Percentiles rank a stretch among this genome's conserved stretches.
Evolutionary conservation across 2,888 invertebrate species (phyloP).

Genomic region (Trichacis sp.): DNA sequence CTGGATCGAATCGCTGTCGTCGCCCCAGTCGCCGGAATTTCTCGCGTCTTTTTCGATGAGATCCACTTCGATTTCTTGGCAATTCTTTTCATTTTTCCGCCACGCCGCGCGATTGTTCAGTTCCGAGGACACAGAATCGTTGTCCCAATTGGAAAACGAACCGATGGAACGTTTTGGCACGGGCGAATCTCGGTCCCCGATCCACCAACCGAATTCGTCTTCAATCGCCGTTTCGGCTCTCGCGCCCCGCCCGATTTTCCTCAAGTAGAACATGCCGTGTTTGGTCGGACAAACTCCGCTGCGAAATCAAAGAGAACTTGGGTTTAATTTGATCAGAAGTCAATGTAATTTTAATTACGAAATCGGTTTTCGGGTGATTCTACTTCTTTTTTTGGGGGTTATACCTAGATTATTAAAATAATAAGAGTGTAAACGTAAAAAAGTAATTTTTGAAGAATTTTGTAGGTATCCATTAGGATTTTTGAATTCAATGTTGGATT

Average conservation of each 20-base stretch:
- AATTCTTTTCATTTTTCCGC: constrained; percentile 34
- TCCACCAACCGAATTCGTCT: constrained; percentile 63
- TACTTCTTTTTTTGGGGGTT: no score
- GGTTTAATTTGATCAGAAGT: no score
- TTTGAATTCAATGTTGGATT: no score
- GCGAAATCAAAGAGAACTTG: constrained; percentile 1
- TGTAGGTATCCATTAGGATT: no score
- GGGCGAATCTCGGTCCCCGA: constrained; percentile 41
- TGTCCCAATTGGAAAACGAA: constrained; percentile 38
- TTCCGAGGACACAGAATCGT: constrained; percentile 34
- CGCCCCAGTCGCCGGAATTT: constrained; percentile 8
- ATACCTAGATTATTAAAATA: no score
- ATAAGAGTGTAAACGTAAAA: no score
- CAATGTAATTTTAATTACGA: no score
- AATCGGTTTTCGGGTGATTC: no score
- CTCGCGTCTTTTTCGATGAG: constrained; percentile 49
- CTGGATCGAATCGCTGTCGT: neutral
- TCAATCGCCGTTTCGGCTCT: constrained; percentile 26
- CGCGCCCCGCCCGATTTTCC: constrained; percentile 32
- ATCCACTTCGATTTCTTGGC: constrained; percentile 43
- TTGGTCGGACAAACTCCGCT: neutral
- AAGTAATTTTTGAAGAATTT: no score
- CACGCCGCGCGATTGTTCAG: constrained; percentile 25
- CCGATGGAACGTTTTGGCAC: constrained; percentile 23
- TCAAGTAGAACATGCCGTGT: constrained; percentile 51